Evolutionary conservation across 2,888 invertebrate genomes (phyloP), one percentile per base, ranked within the genome.

Genomic region (Papilio elwesi): DNA sequence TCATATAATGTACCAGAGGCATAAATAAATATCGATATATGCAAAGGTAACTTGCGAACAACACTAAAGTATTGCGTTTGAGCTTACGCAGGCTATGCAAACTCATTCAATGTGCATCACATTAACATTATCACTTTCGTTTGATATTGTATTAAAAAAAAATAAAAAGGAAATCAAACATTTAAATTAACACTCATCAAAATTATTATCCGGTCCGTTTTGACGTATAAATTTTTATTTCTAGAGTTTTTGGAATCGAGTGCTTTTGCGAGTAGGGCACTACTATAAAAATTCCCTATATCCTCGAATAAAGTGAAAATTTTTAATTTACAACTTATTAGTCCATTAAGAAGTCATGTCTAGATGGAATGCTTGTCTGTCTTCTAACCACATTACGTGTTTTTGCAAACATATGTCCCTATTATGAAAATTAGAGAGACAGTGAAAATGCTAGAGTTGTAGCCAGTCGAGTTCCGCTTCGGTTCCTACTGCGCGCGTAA

Each of bases 391-490:
- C 26, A 7, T 11, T 59, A 76, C 73, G 74, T 73, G 69, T 59
- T 63, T 66, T 76, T 70, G 62, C 64, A 68, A 43, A 69, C 55
- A 51, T 47, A 65, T 51, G 43, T 10, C 26, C 36, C 16, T 64
- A 64, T 73, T 71, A 74, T 79, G 74, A 74, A 79, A 80, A 79
- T 76, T 74, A 79, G 80, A 78, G 82, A 84, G 85, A 87, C 81
- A 86, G 88, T 88, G 89, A 90, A 91, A 90, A 89, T 87, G 80
- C 79, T 79, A 69, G 77, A 68, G 74, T 76, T 75, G 68, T 47
- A 78, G 83, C 84, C 85, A 80, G 83, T 83, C 83, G 77, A 86
- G 90, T 90, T 90, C 88, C 89, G 90, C 88, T 85, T 88, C 87
- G 89, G 81, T 87, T 86, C 79, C 79, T 83, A 78, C 83, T 82